Evolutionary conservation across 2,888 invertebrate genomes (phyloP), one percentile per base, ranked within the genome.

Genomic region (Listrodromus nycthemerus): DNA sequence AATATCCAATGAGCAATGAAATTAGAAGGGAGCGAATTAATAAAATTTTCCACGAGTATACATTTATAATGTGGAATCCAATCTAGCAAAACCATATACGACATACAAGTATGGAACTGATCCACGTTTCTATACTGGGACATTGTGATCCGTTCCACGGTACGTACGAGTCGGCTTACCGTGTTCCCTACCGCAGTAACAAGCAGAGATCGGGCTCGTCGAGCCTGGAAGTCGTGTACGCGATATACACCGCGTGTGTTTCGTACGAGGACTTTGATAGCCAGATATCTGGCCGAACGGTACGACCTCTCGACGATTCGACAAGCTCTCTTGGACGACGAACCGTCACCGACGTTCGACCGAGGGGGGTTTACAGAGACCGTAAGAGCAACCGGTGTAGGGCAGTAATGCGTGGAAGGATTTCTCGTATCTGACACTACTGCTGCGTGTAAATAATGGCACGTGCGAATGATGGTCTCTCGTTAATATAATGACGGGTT

Each of bases 401-500:
- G 37, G 73, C 67, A 58, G 75, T 55, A 66, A 76, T 87, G 88
- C 86, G 80, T 87, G 86, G 84, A 87, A 88, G 88, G 86, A 86
- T 86, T 84, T 85, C 85, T 87, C 86, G 79, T 71, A 82, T 77
- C 79, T 82, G 84, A 84, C 84, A 82, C 84, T 75, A 81, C 78
- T 76, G 84, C 84, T 84, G 87, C 85, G 87, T 88, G 87, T 87
- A 87, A 88, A 85, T 88, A 87, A 88, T 85, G 87, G 83, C 85
- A 82, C 83, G 84, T 85, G 87, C 87, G 86, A 85, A 86, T 86
- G 86, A 86, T 85, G 86, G 85, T 83, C 83, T 75, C 86, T 87
- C 87, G 85, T 87, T 87, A 87, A 87, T 78, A 81, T 77, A 85
- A 80, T 87, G 85, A 84, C 84, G 84, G 70, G 80, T 86, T 27